Evolutionary conservation across 1,140 invertebrate genomes (phyloP).

Genomic region (Cardiocondyla obscurior): DNA sequence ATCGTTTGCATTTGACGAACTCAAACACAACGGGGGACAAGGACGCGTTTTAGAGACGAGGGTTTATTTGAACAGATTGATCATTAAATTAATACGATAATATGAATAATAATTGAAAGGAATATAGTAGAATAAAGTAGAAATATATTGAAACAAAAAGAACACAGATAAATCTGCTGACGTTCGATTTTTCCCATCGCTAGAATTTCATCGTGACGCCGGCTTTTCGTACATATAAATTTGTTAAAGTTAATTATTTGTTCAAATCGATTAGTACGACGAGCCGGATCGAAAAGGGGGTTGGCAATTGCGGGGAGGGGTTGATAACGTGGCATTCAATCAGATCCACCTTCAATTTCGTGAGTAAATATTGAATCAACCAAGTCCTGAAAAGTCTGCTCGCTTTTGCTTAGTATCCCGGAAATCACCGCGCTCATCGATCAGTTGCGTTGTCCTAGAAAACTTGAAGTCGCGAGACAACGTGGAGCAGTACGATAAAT

Average conservation of each 20-base stretch:
- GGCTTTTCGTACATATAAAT: not conserved
- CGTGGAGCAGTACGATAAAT: slow-evolving; percentile 8
- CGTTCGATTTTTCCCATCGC: not conserved
- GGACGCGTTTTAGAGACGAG: not conserved
- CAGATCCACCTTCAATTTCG: slow-evolving; percentile 43
- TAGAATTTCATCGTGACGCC: not conserved
- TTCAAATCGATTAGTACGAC: slow-evolving; percentile 14
- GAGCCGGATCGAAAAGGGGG: slow-evolving; percentile 10
- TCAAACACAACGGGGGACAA: not conserved
- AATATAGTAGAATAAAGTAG: not conserved
- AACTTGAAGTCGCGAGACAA: slow-evolving; percentile 5
- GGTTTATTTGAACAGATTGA: not conserved
- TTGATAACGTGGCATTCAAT: slow-evolving; percentile 27
- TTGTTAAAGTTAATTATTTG: slow-evolving; percentile 12
- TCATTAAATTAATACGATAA: not conserved
- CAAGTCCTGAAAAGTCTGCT: slow-evolving; percentile 9
- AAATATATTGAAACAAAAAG: not conserved
- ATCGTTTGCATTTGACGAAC: not conserved
- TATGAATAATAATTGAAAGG: not conserved
- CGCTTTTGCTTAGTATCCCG: not conserved
- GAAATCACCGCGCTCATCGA: slow-evolving; percentile 45
- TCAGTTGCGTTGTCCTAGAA: slow-evolving; percentile 48
- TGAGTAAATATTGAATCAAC: slow-evolving; percentile 45
- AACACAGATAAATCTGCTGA: not conserved
- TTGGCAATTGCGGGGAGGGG: not conserved